phyloP scores from a whole-genome alignment of 2,113 vertebrate genomes.

The Dissostichus mawsoni region DNA sequence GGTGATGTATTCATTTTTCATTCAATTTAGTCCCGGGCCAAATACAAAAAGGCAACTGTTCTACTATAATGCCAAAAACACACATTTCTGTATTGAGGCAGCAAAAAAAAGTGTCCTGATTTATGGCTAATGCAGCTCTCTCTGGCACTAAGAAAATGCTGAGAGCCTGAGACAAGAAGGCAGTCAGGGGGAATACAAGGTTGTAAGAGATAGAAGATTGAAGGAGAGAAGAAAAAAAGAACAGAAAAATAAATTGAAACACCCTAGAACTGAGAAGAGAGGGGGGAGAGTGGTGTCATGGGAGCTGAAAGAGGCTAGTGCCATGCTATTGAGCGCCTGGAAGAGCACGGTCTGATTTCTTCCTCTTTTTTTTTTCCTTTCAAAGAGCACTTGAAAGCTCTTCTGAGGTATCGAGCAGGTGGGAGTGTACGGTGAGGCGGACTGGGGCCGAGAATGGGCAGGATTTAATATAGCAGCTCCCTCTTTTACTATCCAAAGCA shows the following conservation, averaged over 20 bases:
- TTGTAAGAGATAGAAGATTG: conserved; percentile 69
- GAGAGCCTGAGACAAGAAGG: conserved; percentile 69
- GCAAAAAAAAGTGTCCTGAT: conserved; percentile 21
- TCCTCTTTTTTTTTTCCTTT: conserved; percentile 64
- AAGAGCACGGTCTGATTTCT: conserved; percentile 90
- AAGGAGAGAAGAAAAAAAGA: conserved; percentile 75
- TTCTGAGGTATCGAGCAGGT: conserved; percentile 88
- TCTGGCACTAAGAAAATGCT: conserved; percentile 33
- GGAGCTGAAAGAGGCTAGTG: conserved; percentile 82
- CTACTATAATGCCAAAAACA: not conserved
- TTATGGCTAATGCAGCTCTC: conserved; percentile 35
- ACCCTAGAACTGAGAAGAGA: conserved; percentile 72
- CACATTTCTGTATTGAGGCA: not conserved
- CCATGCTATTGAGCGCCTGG: conserved; percentile 83
- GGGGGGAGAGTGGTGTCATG: conserved; percentile 80
- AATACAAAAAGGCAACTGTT: conserved; percentile 59
- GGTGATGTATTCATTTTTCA: conserved; percentile 81
- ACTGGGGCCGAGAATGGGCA: conserved; percentile 54
- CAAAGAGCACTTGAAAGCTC: conserved; percentile 92
- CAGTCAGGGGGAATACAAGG: conserved; percentile 79
- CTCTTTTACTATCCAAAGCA: conserved; percentile 62
- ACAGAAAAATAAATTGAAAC: conserved; percentile 82
- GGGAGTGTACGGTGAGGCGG: conserved; percentile 78
- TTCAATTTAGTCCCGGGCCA: conserved; percentile 67
- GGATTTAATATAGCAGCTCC: conserved; percentile 61